These are phyloP conservation scores for Seriola dumerili DNA, from an alignment of 2,113 vertebrate genomes.

Conservation along the genomic window DNA sequence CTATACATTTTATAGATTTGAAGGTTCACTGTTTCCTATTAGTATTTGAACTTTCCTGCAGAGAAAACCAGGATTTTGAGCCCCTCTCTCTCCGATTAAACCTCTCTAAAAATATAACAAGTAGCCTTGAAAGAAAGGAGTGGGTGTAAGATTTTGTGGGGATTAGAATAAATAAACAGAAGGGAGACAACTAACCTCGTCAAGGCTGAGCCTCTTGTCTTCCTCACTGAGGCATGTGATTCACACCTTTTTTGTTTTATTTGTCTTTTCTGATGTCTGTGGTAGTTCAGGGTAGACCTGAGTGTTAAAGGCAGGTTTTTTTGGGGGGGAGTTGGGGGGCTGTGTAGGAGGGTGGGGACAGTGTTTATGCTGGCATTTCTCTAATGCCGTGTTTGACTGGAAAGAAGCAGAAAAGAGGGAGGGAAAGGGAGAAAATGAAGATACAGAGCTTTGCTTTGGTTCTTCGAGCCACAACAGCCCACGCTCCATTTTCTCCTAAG, in stretches of 20 bases:
- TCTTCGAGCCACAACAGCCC: background rate
- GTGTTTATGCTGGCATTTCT: slow-evolving; percentile 64
- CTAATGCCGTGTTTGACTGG: slow-evolving; percentile 44
- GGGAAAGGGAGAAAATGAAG: slow-evolving; percentile 29
- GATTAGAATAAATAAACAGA: slow-evolving; percentile 9
- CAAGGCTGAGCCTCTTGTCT: slow-evolving; percentile 23
- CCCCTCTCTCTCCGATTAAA: background rate
- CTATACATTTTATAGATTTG: background rate
- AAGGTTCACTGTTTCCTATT: background rate
- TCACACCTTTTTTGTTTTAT: slow-evolving; percentile 34
- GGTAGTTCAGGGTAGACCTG: slow-evolving; percentile 7
- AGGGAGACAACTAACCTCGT: slow-evolving; percentile 25
- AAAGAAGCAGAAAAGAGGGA: slow-evolving; percentile 25
- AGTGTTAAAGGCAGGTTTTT: slow-evolving; percentile 65
- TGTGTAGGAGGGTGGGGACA: slow-evolving; percentile 53
- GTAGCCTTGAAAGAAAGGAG: background rate
- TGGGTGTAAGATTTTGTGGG: background rate
- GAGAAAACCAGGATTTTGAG: background rate
- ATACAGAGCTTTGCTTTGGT: slow-evolving; percentile 12
- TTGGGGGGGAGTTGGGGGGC: slow-evolving; percentile 39
- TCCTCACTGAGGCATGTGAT: slow-evolving; percentile 20
- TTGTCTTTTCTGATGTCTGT: slow-evolving; percentile 23
- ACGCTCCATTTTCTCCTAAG: background rate
- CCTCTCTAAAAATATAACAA: background rate
- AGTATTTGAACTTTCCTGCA: background rate